Conservation (phyloP, 2,113 vertebrate genomes). For the Aegypius monachus region DNA sequence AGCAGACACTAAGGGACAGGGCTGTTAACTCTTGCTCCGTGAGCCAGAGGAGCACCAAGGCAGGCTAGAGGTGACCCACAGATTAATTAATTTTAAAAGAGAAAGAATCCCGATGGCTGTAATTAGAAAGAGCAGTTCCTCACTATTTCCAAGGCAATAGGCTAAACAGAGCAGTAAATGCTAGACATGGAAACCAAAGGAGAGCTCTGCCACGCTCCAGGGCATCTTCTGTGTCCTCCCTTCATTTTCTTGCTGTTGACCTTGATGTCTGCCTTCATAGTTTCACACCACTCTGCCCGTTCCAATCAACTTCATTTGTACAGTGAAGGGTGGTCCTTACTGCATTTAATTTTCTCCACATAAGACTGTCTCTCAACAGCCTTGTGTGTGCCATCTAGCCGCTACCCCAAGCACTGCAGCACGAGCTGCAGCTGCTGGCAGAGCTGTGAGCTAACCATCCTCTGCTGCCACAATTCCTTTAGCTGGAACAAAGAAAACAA, state of each 20-base stretch:
- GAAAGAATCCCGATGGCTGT: not conserved
- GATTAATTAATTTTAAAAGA: not conserved
- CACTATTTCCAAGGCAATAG: not conserved
- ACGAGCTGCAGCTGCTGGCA: not conserved
- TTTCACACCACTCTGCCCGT: not conserved
- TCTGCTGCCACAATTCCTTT: not conserved
- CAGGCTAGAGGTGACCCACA: not conserved
- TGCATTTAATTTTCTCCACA: not conserved
- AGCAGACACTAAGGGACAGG: not conserved
- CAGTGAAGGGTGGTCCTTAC: not conserved
- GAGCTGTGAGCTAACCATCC: not conserved
- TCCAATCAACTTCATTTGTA: not conserved
- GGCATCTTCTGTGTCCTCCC: not conserved
- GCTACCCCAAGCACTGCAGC: rapidly evolving
- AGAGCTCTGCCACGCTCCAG: not conserved
- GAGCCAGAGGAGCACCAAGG: not conserved
- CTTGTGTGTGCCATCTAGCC: not conserved
- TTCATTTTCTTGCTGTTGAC: not conserved
- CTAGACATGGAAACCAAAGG: not conserved
- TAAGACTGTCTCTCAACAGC: not conserved
- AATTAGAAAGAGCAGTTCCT: not conserved
- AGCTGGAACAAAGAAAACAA: not conserved
- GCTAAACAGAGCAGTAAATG: not conserved
- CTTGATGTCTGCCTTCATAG: not conserved
- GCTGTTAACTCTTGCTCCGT: not conserved